Percentiles rank a stretch among this genome's conserved stretches.
phyloP scores from a whole-genome alignment of 2,888 invertebrate species.

The Synanthedon tipuliformis region DNA sequence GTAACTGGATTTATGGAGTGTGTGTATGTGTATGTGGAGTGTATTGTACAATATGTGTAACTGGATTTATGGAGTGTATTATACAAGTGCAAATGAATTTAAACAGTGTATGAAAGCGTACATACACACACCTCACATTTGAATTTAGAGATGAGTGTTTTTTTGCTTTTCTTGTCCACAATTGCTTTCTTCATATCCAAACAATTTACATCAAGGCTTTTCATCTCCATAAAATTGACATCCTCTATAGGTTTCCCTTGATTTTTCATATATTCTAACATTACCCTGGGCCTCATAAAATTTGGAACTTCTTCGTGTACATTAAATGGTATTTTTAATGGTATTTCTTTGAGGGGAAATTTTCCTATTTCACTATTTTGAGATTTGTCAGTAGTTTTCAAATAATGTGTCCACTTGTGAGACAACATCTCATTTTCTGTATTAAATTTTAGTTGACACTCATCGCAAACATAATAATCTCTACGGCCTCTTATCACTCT shows the following conservation, averaged over 20 bases:
- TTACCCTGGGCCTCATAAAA: constrained; percentile 27
- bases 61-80: too few species aligned
- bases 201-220: constrained; percentile 8
- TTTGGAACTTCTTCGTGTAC: constrained; percentile 30
- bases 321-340: constrained; percentile 18
- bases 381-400: constrained; percentile 33
- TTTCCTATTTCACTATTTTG: not conserved
- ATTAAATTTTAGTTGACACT: constrained; percentile 41
- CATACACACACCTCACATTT: constrained; percentile 37
- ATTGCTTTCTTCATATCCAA: constrained; percentile 23
- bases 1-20: too few species aligned
- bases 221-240: constrained; percentile 10
- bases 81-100: too few species aligned
- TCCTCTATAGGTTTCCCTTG: constrained; percentile 6
- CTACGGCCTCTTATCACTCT: constrained; percentile 39
- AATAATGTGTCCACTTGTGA: constrained; percentile 53
- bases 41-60: too few species aligned
- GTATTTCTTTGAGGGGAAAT: not conserved
- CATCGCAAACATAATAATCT: constrained; percentile 50
- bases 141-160: constrained; percentile 38
- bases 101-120: too few species aligned
- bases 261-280: constrained; percentile 28
- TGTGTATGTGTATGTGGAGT: not conserved
- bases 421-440: constrained; percentile 45
- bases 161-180: constrained; percentile 32